Percentiles rank a stretch among this genome's conserved stretches.
phyloP scores from a whole-genome alignment of 2,888 invertebrate genomes.

The Amphimallon solstitiale region DNA sequence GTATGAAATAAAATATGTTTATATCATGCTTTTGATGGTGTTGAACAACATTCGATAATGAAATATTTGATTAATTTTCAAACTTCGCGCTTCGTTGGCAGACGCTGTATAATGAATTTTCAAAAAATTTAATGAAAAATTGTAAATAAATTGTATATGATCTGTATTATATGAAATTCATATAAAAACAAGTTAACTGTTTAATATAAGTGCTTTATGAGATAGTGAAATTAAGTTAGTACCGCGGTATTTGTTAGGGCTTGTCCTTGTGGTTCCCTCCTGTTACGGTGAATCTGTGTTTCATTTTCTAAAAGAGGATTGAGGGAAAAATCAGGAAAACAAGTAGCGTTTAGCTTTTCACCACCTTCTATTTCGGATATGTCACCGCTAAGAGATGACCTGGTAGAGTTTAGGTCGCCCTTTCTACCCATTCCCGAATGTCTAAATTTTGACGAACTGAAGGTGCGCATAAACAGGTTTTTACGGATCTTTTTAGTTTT shows the following conservation, averaged over 20 bases:
- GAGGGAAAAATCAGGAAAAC: conserved; percentile 60
- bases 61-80: no score
- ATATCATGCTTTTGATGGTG: no score
- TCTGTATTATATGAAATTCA: not conserved
- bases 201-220: conserved; percentile 35
- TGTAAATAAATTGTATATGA: no score
- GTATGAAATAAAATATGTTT: no score
- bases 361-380: conserved; percentile 44
- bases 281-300: conserved; percentile 50
- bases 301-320: conserved; percentile 49
- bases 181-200: conserved; percentile 22
- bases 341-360: conserved; percentile 56
- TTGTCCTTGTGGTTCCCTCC: conserved; percentile 54
- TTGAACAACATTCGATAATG: no score
- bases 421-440: conserved; percentile 50
- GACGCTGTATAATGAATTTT: no score
- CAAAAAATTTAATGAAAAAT: no score
- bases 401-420: conserved; percentile 53
- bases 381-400: conserved; percentile 51
- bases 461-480: conserved; percentile 58
- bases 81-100: no score
- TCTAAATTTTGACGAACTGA: conserved; percentile 59
- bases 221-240: conserved; percentile 60
- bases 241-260: conserved; percentile 59
- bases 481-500: conserved; percentile 54